Base-by-base conservation (phyloP, 2,113 vertebrate genomes). In the Seriola dumerili region DNA sequence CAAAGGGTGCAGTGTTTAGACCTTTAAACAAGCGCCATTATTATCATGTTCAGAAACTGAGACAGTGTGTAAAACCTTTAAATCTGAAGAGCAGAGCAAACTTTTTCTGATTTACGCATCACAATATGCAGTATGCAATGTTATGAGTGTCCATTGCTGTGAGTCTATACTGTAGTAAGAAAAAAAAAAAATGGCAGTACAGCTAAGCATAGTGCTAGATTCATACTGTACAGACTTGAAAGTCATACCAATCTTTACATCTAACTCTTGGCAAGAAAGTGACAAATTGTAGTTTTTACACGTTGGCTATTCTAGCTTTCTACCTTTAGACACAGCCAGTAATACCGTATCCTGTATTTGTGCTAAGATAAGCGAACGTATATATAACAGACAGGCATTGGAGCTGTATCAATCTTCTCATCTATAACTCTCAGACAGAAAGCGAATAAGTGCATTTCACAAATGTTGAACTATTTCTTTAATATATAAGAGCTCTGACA, bases 1-100 rank as follows among this genome's bases (percentile, higher is more conserved):
- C 81, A 90, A 86, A 72, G 58, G 54, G 12, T 61, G 69, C 67
- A 44, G 48, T 63, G 77, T 90, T 88, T 68, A 36, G 69, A 57
- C 57, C 64, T 57, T 71, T 61, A 80, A 80, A 84, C 48, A 79
- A 79, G 62, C 48, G n/a, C 5, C 72, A 36, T 79, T 76, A 75
- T 82, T 80, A 77, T 71, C 25, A 38, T n/a, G 59, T 50, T 72
- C 36, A 1, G 32, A 74, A 70, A 38, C 54, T 46, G 66, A 82
- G 52, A 73, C 65, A 2, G 50, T 42, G 48, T 78, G 72, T 74
- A 66, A 72, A 81, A 72, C 13, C 4, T 80, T 70, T 68, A n/a
- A 46, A 44, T 46, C 44, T 69, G 40, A 55, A 74, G 8, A 61
- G 36, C 25, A 40, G 21, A 68, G 0, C 3, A 12, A 40, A 50